Percentiles rank a stretch among this genome's conserved stretches.
Evolutionary conservation across 2,888 invertebrate genomes (phyloP).

Genomic region (Endomychus coccineus): DNA sequence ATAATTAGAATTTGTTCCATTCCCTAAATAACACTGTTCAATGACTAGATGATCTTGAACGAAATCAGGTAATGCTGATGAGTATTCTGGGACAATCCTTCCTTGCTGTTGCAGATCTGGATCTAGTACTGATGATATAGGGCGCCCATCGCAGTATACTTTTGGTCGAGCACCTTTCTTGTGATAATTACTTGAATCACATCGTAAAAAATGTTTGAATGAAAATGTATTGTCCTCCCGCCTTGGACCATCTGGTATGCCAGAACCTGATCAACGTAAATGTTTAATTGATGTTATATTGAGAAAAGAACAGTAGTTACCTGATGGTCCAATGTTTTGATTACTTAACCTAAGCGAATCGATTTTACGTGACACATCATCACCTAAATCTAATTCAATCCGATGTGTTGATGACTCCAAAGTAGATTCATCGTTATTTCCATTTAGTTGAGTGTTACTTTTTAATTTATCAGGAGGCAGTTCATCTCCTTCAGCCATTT

Average conservation of each 20-base stretch:
- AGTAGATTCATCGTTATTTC: conserved; percentile 18
- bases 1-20: conserved; percentile 44
- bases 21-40: conserved; percentile 63
- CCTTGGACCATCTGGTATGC: conserved; percentile 24
- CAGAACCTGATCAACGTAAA: conserved; percentile 6
- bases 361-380: conserved; percentile 28
- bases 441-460: conserved; percentile 2
- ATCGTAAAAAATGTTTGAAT: conserved; percentile 75
- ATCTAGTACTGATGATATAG: conserved; percentile 38
- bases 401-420: conserved; percentile 20
- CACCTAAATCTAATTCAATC: conserved; percentile 32
- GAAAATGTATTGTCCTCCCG: conserved; percentile 73
- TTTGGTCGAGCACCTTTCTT: conserved; percentile 74
- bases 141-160: conserved; percentile 48
- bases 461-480: conserved; percentile 9
- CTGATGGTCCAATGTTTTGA: conserved; percentile 25
- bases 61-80: conserved; percentile 74
- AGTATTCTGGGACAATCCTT: conserved; percentile 46
- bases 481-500: conserved; percentile 13
- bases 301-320: conserved; percentile 16
- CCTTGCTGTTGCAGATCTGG: conserved; percentile 48
- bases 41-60: conserved; percentile 83
- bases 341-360: conserved; percentile 32
- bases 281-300: not conserved
- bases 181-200: conserved; percentile 57